Percentiles rank a stretch among this genome's conserved stretches.
Conservation (phyloP, 2,797 vertebrate species). For the Tokudaia tokunoshimensis region DNA sequence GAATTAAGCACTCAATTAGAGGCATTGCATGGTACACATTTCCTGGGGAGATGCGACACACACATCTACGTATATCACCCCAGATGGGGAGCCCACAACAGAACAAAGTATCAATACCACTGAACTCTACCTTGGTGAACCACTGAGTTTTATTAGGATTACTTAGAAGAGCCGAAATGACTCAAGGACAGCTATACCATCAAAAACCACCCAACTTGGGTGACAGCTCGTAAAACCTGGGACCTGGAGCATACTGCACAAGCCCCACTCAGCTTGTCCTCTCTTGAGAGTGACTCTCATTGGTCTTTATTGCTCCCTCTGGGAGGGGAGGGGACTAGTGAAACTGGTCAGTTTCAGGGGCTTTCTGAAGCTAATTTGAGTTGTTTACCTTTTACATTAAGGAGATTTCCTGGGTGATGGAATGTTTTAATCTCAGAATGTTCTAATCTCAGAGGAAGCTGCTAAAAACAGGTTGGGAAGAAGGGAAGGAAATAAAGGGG, state of each 20-base stretch:
- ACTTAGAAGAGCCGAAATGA: not conserved
- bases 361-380: constrained; percentile 5
- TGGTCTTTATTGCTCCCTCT: not conserved
- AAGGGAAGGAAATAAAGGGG: constrained; percentile 8
- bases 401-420: not conserved
- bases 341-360: not conserved
- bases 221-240: not conserved
- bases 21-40: not conserved
- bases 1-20: constrained; percentile 36
- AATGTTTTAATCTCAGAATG: not conserved
- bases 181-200: not conserved
- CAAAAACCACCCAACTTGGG: not conserved
- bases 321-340: not conserved
- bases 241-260: not conserved
- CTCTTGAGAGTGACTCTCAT: not conserved
- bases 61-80: not conserved
- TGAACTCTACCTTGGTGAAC: not conserved
- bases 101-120: not conserved
- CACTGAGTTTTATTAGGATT: not conserved
- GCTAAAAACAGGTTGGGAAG: not conserved
- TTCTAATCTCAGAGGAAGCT: not conserved
- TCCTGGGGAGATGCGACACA: not conserved
- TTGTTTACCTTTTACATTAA: not conserved
- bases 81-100: not conserved
- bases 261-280: not conserved